Evolutionary conservation across 2,797 vertebrate genomes (phyloP), one percentile per base, ranked within the genome.

Genomic region (Pantherophis vulpinus): DNA sequence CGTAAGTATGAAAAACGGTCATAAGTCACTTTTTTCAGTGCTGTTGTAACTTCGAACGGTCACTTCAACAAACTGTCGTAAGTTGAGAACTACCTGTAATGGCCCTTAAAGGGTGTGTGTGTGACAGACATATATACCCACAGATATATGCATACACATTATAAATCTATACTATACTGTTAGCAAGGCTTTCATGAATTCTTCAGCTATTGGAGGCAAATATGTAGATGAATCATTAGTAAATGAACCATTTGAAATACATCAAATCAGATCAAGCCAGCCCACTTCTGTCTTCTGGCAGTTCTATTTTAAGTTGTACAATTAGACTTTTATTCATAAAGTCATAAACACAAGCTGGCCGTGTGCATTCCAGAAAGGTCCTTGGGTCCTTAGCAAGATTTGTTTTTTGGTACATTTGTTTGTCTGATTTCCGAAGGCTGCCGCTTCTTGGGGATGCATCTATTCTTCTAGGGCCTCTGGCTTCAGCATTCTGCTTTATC

Each of bases 401-500:
- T 51, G 47, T 51, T 13, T 12, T 25, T 5, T 29, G 10, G 8
- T 20, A 23, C 59, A 4, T 51, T 27, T 32, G 4, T 37, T 1
- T 11, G 27, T 91, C 88, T 70, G 8, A 6, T 47, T 91, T 88
- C 58, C 25, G 10, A 91, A 32, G 32, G 27, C 54, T 70, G 95
- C 37, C 18, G 94, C 92, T 90, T 9, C 13, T 63, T 0, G 37
- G 89, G 91, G 92, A 90, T 92, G 90, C 47, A 0, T 0, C 58
- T 74, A 56, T 88, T 51, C 88, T 87, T 51, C 91, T 55, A 37
- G 32, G 10, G 92, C 88, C 60, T 86, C 94, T 29, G 5, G 93
- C 95, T 94, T 94, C 93, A 87, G 92, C 27, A 27, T 91, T 93
- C 89, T 79, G 91, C 93, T 89, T 3, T 32, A 1, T 90, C 56